Percentiles rank a stretch among this genome's conserved stretches.
Conservation (phyloP, 2,797 vertebrate species). For the Eulemur mongoz region DNA sequence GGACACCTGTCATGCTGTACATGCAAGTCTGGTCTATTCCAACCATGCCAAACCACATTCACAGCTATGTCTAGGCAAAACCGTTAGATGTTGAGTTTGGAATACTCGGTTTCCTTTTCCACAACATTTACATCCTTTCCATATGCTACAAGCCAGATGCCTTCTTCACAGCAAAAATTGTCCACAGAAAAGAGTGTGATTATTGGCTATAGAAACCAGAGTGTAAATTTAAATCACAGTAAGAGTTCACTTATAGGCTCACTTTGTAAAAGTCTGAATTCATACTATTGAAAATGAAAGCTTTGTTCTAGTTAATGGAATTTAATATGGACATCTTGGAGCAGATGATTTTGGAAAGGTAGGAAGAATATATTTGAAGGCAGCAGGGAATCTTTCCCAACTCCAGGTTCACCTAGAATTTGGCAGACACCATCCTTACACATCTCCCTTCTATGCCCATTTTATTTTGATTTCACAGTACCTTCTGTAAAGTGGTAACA, state of each 20-base stretch:
- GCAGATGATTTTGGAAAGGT: not conserved
- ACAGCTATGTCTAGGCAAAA: not conserved
- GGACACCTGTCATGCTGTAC: no score
- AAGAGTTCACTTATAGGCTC: not conserved
- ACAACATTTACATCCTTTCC: not conserved
- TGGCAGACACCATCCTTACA: not conserved
- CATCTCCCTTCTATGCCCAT: not conserved
- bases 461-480: slow-evolving; percentile 28
- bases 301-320: not conserved
- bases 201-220: not conserved
- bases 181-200: not conserved
- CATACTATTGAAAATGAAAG: not conserved
- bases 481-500: not conserved
- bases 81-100: not conserved
- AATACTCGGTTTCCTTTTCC: not conserved
- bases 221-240: not conserved
- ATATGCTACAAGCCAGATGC: not conserved
- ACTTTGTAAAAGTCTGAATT: not conserved
- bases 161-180: not conserved
- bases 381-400: not conserved
- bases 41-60: not conserved
- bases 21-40: not conserved
- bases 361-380: not conserved
- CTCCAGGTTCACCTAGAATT: not conserved
- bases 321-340: not conserved